A percentile compares a stretch with the other conserved stretches of the same genome.
Conservation (phyloP, 2,113 vertebrate species). For the Tonatia bakeri region DNA sequence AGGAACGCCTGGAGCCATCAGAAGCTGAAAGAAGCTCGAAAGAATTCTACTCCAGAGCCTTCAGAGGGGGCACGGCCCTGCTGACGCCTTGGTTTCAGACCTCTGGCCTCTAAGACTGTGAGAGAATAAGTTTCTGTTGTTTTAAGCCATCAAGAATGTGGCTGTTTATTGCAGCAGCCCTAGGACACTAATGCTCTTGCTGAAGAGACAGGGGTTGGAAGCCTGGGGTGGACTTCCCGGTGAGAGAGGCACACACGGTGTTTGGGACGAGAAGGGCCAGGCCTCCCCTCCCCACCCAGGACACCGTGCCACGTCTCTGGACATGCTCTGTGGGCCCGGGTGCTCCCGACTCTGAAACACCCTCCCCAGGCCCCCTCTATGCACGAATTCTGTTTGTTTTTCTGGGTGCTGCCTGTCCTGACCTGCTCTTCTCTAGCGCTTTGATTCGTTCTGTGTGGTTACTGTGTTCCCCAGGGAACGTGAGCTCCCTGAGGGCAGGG, state of each 20-base stretch:
- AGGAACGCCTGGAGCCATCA: too few relatives aligned
- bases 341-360: neutral
- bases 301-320: rapidly evolving
- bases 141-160: neutral
- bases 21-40: neutral
- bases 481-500: neutral
- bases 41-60: neutral
- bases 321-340: rapidly evolving
- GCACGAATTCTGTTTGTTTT: neutral
- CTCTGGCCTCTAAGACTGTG: neutral
- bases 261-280: neutral
- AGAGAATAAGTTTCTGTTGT: neutral
- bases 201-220: neutral
- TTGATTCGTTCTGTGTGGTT: neutral
- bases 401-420: neutral
- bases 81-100: neutral
- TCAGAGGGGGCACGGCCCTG: neutral
- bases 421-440: neutral
- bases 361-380: neutral
- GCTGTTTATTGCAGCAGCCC: neutral
- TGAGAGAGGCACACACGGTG: neutral
- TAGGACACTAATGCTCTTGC: neutral
- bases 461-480: too few relatives aligned
- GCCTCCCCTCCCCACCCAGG: rapidly evolving
- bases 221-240: neutral